Conservation (phyloP, 2,888 invertebrate genomes). For the Serrognathus titanus region DNA sequence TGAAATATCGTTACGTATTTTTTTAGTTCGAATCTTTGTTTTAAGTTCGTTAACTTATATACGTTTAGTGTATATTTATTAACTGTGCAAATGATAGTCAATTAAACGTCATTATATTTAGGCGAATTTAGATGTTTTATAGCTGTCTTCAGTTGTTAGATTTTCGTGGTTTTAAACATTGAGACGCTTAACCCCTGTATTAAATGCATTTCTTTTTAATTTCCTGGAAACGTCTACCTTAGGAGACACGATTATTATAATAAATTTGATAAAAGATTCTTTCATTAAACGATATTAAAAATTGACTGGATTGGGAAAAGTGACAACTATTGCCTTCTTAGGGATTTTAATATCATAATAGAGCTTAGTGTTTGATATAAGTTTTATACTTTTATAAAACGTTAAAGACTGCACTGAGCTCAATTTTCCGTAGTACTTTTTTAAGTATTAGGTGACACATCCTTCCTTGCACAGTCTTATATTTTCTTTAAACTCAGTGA, state of each 20-base stretch:
- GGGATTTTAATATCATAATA: constrained; percentile 11
- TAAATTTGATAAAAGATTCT: neutral
- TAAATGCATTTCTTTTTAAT: neutral
- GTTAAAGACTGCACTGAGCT: constrained; percentile 16
- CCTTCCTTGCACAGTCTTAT: no score
- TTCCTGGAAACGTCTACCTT: neutral
- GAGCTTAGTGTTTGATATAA: constrained; percentile 15
- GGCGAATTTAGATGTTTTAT: neutral
- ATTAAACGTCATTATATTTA: neutral
- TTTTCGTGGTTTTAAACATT: neutral
- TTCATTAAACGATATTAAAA: neutral
- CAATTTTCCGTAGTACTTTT: constrained; percentile 13
- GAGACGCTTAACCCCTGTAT: neutral
- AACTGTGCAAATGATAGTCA: constrained; percentile 9
- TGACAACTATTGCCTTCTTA: constrained; percentile 8
- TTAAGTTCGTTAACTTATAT: neutral
- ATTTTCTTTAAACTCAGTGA: no score
- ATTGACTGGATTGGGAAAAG: neutral
- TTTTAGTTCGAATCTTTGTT: neutral
- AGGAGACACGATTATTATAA: neutral
- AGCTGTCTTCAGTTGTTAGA: neutral
- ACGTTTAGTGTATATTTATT: constrained; percentile 1
- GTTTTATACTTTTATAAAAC: constrained; percentile 20
- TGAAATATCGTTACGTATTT: neutral
- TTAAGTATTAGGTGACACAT: neutral